A percentile compares a stretch with the other conserved stretches of the same genome.
These are phyloP conservation scores for Jacana jacana DNA, from an alignment of 2,113 vertebrate genomes.

Conservation along the genomic window DNA sequence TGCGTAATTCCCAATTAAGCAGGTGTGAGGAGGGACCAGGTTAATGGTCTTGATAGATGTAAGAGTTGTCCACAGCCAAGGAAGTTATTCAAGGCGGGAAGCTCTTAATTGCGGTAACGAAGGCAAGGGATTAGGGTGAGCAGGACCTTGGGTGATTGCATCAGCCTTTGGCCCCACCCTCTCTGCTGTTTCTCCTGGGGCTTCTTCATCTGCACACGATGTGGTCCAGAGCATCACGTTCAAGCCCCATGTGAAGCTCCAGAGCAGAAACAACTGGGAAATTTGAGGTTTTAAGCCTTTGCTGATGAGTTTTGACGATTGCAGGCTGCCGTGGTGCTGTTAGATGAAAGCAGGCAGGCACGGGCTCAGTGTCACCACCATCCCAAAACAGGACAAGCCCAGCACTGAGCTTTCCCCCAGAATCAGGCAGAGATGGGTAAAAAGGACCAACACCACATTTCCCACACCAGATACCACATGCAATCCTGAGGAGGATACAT, in stretches of 20 bases:
- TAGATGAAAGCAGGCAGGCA: background rate
- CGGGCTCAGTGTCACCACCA: fast-evolving
- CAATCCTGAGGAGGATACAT: fast-evolving
- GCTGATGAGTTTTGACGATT: background rate
- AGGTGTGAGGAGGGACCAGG: background rate
- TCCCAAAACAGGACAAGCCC: fast-evolving
- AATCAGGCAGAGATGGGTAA: fast-evolving
- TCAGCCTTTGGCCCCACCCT: background rate
- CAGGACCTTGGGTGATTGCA: background rate
- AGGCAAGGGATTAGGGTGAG: background rate
- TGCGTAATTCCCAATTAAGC: constrained; percentile 22
- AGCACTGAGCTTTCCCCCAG: fast-evolving
- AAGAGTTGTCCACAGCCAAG: background rate
- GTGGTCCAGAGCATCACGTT: fast-evolving
- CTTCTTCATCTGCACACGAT: fast-evolving
- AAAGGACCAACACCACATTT: fast-evolving
- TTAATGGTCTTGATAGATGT: background rate
- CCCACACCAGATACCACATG: background rate
- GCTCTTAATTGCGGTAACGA: background rate
- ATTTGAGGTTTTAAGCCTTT: background rate
- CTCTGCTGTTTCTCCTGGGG: fast-evolving
- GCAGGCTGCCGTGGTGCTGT: background rate
- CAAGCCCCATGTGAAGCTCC: fast-evolving
- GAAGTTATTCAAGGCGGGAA: background rate
- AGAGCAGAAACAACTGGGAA: background rate